Base-by-base conservation (phyloP, 2,888 invertebrate species). In the Polymixis flavicincta region DNA sequence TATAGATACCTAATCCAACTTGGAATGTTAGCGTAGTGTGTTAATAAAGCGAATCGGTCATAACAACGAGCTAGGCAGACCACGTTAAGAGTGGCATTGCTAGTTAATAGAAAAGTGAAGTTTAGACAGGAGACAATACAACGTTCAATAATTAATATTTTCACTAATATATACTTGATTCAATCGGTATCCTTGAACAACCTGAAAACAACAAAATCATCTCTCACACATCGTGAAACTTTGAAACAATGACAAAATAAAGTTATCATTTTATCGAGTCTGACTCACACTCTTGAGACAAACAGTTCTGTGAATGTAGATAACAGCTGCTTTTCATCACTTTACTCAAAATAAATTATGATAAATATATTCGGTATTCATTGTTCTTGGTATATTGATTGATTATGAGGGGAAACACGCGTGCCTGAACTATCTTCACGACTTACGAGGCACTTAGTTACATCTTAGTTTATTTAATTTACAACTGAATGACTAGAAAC, bases 141-240 rank as follows among this genome's bases (percentile, higher is more conserved):
- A 85, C 86, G 85, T 84, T 88, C 74, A 87, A 89, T 83, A 88
- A 60, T 50, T 76, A 73, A 69, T 74, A 74, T 74, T 67, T 63
- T 79, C 80, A 80, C 89, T 91, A 92, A 90, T 93, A 95, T 94
- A 92, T 96, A 96, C 96, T 96, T 96, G 95, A 90, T 82, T 95
- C 93, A 84, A 92, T 92, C 79, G 94, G 93, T 88, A 93, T 92
- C 93, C 93, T 91, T 93, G 96, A 93, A 90, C 92, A 94, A 93
- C 96, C 96, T 96, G 96, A 88, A 96, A 95, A 93, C 90, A 93
- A 82, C 89, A 90, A 89, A 89, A 83, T 73, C 68, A 85, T 87
- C 78, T 90, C 78, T 88, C 82, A 86, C 84, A 83, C 71, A 76
- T 76, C 74, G 75, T 65, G 65, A 65, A 70, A 75, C 32, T 63